Base-by-base conservation (phyloP, 2,888 invertebrate species). In the Tholera decimalis region DNA sequence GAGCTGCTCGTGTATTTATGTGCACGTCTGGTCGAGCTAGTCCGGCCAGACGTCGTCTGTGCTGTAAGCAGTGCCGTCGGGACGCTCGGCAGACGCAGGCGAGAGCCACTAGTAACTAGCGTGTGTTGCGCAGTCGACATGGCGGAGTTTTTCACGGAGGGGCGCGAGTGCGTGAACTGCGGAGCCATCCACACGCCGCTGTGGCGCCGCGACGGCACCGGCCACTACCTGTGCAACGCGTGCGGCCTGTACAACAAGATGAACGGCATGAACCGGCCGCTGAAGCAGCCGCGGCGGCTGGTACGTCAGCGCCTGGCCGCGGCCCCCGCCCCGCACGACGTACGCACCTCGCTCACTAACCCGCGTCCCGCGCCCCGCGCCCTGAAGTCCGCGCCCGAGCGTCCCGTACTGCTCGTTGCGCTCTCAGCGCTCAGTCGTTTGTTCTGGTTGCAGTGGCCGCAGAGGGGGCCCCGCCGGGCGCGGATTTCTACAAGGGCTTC, bases 231-330 rank as follows among this genome's bases (percentile, higher is more conserved):
- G 87, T 99, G 99, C 97, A 99, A 99, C 96, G 99, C 99, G 80
- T 99, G 99, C 96, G 99, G 99, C 87, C 98, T 99, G 89, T 99
- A 99, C 97, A 98, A 98, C 96, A 99, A 99, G 96, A 99, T 99
- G 98, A 99, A 99, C 96, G 99, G 99, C 91, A 98, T 98, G 97
- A 99, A 99, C 96, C 97, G 99, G 86, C 99, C 99, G 81, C 97
- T 99, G 87, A 99, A 99, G 93, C 99, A 99, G 96, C 99, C 99
- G 82, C 99, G 99, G 92, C 98, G 99, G 97, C 97, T 99, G 97
- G 99, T 99, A 96, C 98, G 98, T 96, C 91, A 92, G 92, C 94
- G 95, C 85, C 92, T 90, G 91, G 92, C 92, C 87, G 89, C 92
- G 88, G 91, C 91, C 88, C 91, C 85, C 89, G 90, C 90, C 88